phyloP scores from a whole-genome alignment of 2,888 invertebrate species.

The Euplagia quadripunctaria region DNA sequence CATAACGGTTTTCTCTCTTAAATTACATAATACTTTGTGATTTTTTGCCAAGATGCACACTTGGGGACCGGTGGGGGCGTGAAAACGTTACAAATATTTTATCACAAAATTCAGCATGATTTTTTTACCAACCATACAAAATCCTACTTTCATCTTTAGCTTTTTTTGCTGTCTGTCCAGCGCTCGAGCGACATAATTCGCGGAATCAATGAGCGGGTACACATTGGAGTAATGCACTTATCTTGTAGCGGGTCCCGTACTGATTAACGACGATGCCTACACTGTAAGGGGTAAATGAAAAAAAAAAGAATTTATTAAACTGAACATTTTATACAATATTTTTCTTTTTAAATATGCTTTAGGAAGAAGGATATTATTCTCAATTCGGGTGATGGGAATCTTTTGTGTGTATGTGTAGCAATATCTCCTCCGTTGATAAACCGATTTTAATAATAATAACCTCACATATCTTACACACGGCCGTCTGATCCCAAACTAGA shows the following conservation, averaged over 20 bases:
- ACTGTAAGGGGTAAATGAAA: not conserved
- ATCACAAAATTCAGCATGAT: not conserved
- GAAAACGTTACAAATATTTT: too few relatives aligned
- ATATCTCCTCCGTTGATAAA: too few relatives aligned
- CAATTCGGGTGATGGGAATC: too few relatives aligned
- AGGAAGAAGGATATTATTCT: not conserved
- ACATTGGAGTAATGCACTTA: constrained; percentile 54
- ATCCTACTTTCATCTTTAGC: not conserved
- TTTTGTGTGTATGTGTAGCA: too few relatives aligned
- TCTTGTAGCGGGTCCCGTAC: constrained; percentile 42
- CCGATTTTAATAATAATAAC: too few relatives aligned
- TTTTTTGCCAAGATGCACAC: too few relatives aligned
- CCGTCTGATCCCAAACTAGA: too few relatives aligned
- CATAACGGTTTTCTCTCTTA: too few relatives aligned
- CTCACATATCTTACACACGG: too few relatives aligned
- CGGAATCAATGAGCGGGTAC: constrained; percentile 51
- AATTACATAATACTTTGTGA: too few relatives aligned
- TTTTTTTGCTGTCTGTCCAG: constrained; percentile 32
- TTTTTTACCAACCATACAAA: constrained; percentile 5
- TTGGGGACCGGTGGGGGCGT: too few relatives aligned
- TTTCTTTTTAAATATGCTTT: too few relatives aligned
- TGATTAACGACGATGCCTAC: constrained; percentile 44
- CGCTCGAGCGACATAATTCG: constrained; percentile 43
- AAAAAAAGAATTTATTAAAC: constrained; percentile 1
- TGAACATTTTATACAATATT: constrained; percentile 3